Evolutionary conservation across 2,113 vertebrate genomes (phyloP).

Genomic region (Antigone vipio): DNA sequence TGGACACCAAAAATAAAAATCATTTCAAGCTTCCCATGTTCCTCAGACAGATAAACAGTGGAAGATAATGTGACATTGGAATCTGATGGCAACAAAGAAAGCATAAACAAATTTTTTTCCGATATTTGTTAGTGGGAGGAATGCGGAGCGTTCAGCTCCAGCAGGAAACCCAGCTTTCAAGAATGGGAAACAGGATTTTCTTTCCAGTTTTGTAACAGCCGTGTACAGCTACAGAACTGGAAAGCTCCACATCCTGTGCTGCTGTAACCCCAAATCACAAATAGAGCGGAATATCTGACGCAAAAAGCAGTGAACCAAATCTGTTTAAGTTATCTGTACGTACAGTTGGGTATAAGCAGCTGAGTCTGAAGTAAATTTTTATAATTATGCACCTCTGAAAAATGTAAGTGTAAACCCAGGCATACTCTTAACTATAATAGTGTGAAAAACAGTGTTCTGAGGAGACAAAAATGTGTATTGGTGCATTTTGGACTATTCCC

Average conservation of each 20-base stretch:
- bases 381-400: constrained; percentile 39
- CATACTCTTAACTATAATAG: neutral
- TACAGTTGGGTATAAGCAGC: neutral
- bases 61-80: neutral
- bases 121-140: neutral
- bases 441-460: constrained; percentile 41
- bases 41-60: neutral
- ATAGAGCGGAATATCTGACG: neutral
- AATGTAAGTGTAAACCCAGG: neutral
- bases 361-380: neutral
- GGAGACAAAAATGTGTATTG: neutral
- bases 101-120: neutral
- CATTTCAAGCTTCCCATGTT: neutral
- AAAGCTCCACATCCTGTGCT: constrained; percentile 1
- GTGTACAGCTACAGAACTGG: neutral
- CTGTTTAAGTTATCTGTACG: neutral
- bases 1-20: neutral
- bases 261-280: neutral
- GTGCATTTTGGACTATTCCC: constrained; percentile 40
- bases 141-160: rapidly evolving
- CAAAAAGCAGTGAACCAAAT: neutral
- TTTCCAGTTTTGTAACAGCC: neutral
- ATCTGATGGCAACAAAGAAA: neutral
- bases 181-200: constrained; percentile 9
- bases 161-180: constrained; percentile 3